phyloP scores from a whole-genome alignment of 2,113 vertebrate species.

The Scatophagus argus region DNA sequence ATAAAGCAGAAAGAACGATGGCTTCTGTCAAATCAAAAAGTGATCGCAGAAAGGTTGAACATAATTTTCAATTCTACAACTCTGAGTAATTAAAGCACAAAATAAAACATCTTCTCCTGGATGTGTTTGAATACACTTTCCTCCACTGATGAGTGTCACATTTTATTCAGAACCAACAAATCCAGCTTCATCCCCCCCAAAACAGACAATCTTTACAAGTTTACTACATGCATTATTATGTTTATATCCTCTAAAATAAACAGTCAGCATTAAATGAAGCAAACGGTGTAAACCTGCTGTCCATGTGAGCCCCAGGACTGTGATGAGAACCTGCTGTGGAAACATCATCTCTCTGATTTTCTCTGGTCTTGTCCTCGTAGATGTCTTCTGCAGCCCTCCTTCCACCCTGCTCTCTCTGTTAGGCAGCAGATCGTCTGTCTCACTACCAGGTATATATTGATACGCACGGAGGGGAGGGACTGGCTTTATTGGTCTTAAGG shows the following conservation, averaged over 20 bases:
- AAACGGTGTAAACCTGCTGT: conserved; percentile 61
- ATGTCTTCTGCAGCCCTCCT: conserved; percentile 3
- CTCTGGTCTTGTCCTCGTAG: background rate
- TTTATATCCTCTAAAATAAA: background rate
- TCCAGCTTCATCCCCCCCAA: background rate
- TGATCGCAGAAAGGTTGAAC: background rate
- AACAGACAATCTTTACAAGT: background rate
- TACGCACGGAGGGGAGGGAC: conserved; percentile 39
- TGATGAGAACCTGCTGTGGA: conserved; percentile 46
- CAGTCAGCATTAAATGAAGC: background rate
- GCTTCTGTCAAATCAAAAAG: background rate
- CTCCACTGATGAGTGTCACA: background rate
- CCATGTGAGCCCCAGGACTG: conserved; percentile 56
- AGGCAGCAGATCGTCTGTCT: background rate
- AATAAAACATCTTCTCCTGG: too few species aligned
- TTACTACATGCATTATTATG: background rate
- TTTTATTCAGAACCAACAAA: background rate
- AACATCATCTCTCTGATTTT: conserved; percentile 55
- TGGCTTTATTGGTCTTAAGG: too few species aligned
- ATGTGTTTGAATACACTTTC: background rate
- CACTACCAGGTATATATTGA: conserved; percentile 54
- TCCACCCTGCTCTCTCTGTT: background rate
- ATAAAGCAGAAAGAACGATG: background rate
- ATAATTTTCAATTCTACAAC: too few species aligned
- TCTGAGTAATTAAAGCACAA: too few species aligned